Evolutionary conservation across 1,140 invertebrate species (phyloP).

Genomic region (Aricia agestis): DNA sequence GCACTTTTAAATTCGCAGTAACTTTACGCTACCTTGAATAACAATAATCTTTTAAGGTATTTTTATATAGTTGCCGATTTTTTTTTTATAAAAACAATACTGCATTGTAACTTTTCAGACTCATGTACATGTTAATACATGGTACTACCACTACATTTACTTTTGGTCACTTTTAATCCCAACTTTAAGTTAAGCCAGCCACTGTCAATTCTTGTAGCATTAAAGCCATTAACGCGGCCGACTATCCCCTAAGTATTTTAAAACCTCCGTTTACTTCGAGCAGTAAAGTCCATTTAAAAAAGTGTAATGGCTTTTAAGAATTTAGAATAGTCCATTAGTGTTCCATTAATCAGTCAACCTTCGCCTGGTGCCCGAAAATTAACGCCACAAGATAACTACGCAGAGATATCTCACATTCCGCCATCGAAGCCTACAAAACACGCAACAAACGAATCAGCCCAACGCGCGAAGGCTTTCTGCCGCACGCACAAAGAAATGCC

Average conservation of each 20-base stretch:
- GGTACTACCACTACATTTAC: no score
- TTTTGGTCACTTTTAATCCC: no score
- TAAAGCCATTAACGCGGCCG: neutral
- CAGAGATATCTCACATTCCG: neutral
- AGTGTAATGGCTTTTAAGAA: neutral
- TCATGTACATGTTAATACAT: no score
- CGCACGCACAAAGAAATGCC: neutral
- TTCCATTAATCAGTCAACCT: neutral
- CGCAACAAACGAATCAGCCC: neutral
- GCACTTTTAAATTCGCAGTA: no score
- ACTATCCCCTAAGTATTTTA: neutral
- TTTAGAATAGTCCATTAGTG: constrained; percentile 1
- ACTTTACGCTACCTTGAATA: no score
- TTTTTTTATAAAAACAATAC: no score
- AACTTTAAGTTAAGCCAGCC: no score
- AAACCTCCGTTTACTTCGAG: neutral
- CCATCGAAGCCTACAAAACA: neutral
- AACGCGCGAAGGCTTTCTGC: neutral
- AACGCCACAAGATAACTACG: neutral
- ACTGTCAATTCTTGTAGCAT: neutral
- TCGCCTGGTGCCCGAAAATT: neutral
- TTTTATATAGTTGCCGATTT: no score
- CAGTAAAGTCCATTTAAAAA: neutral
- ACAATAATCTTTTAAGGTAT: no score
- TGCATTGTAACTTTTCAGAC: no score